Conservation (phyloP, 1,140 invertebrate species). For the Amyelois transitella region DNA sequence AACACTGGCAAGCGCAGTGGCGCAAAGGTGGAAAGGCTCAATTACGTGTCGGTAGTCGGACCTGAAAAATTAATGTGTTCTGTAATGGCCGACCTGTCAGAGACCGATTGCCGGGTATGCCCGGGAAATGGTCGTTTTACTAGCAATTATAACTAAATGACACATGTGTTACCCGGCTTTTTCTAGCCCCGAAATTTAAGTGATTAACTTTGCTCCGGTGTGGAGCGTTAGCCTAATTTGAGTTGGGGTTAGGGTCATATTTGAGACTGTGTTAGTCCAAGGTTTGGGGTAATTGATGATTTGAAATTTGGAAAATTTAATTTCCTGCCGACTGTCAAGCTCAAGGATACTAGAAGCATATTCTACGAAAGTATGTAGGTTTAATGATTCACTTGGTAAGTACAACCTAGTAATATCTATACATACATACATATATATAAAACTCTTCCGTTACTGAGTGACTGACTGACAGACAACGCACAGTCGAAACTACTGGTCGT, state of each 20-base stretch:
- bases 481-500: too few relatives aligned
- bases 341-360: too few relatives aligned
- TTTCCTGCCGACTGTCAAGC: too few relatives aligned
- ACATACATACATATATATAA: too few relatives aligned
- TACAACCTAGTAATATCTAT: too few relatives aligned
- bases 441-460: too few relatives aligned
- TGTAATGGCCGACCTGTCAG: constrained; percentile 34
- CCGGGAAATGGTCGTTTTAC: constrained; percentile 16
- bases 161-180: constrained; percentile 7
- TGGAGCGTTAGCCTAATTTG: neutral
- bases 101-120: constrained; percentile 28
- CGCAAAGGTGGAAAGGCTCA: constrained; percentile 30
- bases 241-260: neutral
- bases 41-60: constrained; percentile 34
- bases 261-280: too few relatives aligned
- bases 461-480: too few relatives aligned
- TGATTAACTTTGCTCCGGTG: neutral
- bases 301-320: too few relatives aligned
- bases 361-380: too few relatives aligned
- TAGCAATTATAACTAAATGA: constrained; percentile 33
- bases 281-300: too few relatives aligned
- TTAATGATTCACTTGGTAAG: too few relatives aligned
- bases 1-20: neutral
- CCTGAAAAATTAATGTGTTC: constrained; percentile 53
- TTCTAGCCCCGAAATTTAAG: neutral